Evolutionary conservation across 2,888 invertebrate genomes (phyloP), one percentile per base, ranked within the genome.

Genomic region (Heliconius aoede): DNA sequence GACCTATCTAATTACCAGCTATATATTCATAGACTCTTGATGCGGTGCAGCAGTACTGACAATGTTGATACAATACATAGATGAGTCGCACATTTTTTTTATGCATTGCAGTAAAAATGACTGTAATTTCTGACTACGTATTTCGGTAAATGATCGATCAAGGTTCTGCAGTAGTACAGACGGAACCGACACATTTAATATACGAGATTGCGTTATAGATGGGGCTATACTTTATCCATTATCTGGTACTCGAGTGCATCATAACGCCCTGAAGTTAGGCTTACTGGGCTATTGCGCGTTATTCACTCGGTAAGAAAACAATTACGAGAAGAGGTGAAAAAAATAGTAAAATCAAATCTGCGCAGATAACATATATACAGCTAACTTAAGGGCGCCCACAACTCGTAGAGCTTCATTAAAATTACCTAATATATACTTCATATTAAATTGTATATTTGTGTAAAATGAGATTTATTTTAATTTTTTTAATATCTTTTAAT

Each of bases 11-110:
- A 40, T 40, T 40, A 15, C 15, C 40, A 40, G 40, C 40, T 40
- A 40, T 15, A 40, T 15, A 40, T 40, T 40, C 15, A 26, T 85
- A 85, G 84, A 85, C 86, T 80, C 40, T n/a, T 58, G 30, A 7
- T 15, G 26, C 26, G 30, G 3, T 28, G 28, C 61, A 28, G 46
- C 11, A 21, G 15, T 51, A 21, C 0, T 21, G 55, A 8, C n/a
- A 55, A 55, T 58, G 11, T 24, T 24, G 58, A 24, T 4, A 58
- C 24, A 18, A 18, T 40, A 4, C 15, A 15, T 40, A 40, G 40
- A 36, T 40, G 40, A 15, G 40, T 15, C 46, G 46, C 46, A 4
- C 46, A 46, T 46, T 18, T 46, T 46, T 5, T 18, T 46, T 46
- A 5, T 46, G 18, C 15, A 40, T 15, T 40, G 40, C 18, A 40